Percentiles rank a stretch among this genome's conserved stretches.
phyloP scores from a whole-genome alignment of 2,113 vertebrate species.

The Neoarius graeffei region DNA sequence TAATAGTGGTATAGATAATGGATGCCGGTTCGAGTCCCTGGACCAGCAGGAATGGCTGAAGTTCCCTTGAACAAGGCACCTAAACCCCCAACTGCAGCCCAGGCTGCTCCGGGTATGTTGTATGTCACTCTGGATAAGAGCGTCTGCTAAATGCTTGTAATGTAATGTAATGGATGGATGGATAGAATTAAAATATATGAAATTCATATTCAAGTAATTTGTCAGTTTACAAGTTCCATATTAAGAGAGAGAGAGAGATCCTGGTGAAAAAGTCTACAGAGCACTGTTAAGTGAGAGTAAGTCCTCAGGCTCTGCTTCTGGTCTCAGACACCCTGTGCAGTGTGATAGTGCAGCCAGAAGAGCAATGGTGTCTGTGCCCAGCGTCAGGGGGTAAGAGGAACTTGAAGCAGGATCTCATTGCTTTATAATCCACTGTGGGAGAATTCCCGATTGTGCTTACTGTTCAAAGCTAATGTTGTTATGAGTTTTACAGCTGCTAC shows the following conservation, averaged over 20 bases:
- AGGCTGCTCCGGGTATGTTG: no score
- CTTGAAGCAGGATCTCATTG: not conserved
- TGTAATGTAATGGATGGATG: no score
- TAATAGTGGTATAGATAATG: no score
- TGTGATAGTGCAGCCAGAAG: not conserved
- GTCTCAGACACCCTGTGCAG: not conserved
- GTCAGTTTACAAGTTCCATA: not conserved
- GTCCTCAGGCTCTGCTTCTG: not conserved
- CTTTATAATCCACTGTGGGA: conserved; percentile 11
- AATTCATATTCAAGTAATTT: not conserved
- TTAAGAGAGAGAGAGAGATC: not conserved
- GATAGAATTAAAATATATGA: not conserved
- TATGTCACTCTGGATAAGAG: no score
- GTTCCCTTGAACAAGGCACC: no score
- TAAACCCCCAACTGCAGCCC: no score
- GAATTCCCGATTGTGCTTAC: not conserved
- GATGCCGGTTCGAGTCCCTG: no score
- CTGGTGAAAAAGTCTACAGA: conserved; percentile 15
- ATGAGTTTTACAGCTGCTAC: conserved; percentile 10
- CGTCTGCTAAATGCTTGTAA: no score
- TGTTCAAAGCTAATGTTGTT: conserved; percentile 10
- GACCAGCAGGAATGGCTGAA: no score
- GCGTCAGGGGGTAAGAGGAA: not conserved
- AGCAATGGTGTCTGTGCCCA: not conserved
- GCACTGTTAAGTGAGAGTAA: not conserved